Conservation (phyloP, 2,888 invertebrate species). For the Drosophila anomalata region DNA sequence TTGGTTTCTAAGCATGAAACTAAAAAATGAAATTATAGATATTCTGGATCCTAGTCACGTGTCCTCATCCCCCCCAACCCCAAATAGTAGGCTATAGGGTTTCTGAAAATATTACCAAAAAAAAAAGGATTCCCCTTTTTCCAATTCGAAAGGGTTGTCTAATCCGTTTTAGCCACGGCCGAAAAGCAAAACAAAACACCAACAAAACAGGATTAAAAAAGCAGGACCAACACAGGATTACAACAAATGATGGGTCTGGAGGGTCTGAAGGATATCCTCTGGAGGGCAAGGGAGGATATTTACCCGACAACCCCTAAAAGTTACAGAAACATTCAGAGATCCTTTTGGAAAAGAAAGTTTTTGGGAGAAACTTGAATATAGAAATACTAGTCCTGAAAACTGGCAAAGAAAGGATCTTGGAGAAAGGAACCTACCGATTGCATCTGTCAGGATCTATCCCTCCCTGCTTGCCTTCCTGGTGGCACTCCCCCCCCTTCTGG, state of each 20-base stretch:
- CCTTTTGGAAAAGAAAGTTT: conserved; percentile 5
- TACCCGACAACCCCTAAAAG: conserved; percentile 32
- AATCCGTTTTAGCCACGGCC: conserved; percentile 38
- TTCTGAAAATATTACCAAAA: not conserved
- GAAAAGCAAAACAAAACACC: conserved; percentile 24
- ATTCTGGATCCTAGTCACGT: conserved; percentile 30
- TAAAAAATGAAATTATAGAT: not conserved
- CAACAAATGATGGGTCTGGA: conserved; percentile 32
- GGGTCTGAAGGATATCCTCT: too few species aligned
- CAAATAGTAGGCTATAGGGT: conserved; percentile 21
- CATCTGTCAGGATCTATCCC: not conserved
- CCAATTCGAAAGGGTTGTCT: conserved; percentile 24
- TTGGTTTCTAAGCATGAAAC: not conserved
- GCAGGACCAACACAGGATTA: conserved; percentile 61
- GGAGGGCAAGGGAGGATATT: not conserved
- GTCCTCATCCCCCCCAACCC: conserved; percentile 24
- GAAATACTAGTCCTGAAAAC: too few species aligned
- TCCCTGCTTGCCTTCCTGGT: not conserved
- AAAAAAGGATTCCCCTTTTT: not conserved
- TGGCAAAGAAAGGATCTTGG: not conserved
- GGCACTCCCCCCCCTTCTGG: conserved; percentile 3
- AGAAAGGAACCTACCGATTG: not conserved
- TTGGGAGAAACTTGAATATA: too few species aligned
- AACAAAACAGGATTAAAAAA: conserved; percentile 66
- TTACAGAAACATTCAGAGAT: not conserved